Evolutionary conservation across 2,888 invertebrate species (phyloP).

Genomic region (Girardia tigrina): DNA sequence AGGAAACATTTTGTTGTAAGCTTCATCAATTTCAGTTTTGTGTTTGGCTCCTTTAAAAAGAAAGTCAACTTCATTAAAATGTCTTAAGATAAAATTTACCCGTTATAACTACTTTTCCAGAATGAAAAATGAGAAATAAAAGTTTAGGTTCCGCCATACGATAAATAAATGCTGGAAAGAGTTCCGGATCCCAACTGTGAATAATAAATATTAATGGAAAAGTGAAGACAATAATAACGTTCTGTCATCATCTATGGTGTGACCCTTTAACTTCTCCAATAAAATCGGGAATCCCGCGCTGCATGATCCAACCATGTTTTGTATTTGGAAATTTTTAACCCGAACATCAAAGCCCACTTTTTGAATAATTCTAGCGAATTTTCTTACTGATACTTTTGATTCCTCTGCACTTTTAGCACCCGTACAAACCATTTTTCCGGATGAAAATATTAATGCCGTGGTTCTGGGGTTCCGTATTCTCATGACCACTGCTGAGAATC

Average conservation of each 20-base stretch:
- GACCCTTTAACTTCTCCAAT: conserved; percentile 65
- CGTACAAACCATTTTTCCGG: conserved; percentile 74
- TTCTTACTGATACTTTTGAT: conserved; percentile 64
- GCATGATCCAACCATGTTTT: conserved; percentile 73
- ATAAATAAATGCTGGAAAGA: conserved; percentile 95
- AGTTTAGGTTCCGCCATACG: conserved; percentile 88
- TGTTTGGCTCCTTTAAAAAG: too few species aligned
- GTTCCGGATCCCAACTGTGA: conserved; percentile 80
- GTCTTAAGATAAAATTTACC: too few species aligned
- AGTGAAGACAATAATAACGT: too few species aligned
- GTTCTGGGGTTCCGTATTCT: conserved; percentile 66
- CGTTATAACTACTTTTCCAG: conserved; percentile 93
- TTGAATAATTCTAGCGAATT: conserved; percentile 68
- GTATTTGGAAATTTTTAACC: conserved; percentile 66
- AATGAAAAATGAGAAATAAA: conserved; percentile 89
- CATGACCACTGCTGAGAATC: conserved; percentile 98
- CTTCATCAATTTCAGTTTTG: too few species aligned
- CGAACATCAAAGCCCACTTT: conserved; percentile 65
- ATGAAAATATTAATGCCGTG: conserved; percentile 67
- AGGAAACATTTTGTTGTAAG: too few species aligned
- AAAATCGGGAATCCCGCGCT: conserved; percentile 73
- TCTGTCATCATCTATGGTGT: conserved; percentile 63
- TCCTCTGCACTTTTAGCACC: conserved; percentile 71
- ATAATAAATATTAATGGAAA: background rate
- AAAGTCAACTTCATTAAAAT: too few species aligned